These are phyloP conservation scores for Enteromius thamalakanensis DNA, from an alignment of 2,797 vertebrate genomes.

Conservation along the genomic window DNA sequence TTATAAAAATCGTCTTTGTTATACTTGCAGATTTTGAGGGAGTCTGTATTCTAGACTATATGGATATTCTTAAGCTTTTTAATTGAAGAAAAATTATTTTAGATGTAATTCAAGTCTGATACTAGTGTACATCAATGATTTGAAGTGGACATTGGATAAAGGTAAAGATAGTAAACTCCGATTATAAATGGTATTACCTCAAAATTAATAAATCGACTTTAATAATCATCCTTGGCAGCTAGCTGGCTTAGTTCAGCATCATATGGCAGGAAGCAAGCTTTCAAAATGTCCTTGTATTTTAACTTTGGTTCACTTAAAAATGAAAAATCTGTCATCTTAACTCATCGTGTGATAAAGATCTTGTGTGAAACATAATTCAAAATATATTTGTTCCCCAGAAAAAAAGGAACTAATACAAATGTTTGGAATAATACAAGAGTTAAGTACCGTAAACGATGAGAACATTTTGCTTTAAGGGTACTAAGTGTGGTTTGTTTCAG, in stretches of 20 bases:
- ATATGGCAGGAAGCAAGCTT: conserved; percentile 31
- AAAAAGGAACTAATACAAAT: neutral
- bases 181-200: conserved; percentile 61
- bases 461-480: neutral
- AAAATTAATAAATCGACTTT: conserved; percentile 59
- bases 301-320: neutral
- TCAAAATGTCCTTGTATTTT: neutral
- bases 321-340: neutral
- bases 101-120: neutral
- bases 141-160: conserved; percentile 18
- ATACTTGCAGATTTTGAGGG: conserved; percentile 10
- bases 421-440: neutral
- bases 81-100: neutral
- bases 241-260: conserved; percentile 23
- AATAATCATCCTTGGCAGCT: conserved; percentile 35
- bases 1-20: neutral
- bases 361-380: neutral
- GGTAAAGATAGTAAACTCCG: conserved; percentile 6
- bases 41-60: neutral
- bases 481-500: conserved; percentile 1
- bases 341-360: neutral
- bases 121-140: neutral
- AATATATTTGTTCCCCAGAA: neutral
- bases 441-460: neutral
- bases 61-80: neutral